A percentile compares a stretch with the other conserved stretches of the same genome.
Evolutionary conservation across 2,888 invertebrate species (phyloP).

Genomic region (Torymus auratus): DNA sequence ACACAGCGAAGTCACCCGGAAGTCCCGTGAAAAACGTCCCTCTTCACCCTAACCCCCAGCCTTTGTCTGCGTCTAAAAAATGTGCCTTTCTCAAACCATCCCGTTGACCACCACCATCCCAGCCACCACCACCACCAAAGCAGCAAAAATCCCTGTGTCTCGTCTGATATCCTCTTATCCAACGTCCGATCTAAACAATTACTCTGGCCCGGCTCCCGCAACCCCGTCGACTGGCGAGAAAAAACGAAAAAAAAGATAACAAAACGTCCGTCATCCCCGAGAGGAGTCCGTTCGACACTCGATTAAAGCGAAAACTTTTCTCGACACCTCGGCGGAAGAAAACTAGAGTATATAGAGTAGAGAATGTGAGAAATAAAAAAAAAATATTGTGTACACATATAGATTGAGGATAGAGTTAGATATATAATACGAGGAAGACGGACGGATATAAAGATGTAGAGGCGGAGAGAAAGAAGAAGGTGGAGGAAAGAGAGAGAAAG

Average conservation of each 20-base stretch:
- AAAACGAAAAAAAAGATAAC: background rate
- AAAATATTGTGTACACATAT: background rate
- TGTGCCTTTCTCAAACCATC: slow-evolving; percentile 65
- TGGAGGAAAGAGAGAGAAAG: background rate
- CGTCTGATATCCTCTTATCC: slow-evolving; percentile 59
- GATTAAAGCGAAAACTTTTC: slow-evolving; percentile 60
- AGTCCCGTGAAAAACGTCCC: slow-evolving; percentile 59
- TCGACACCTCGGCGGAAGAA: slow-evolving; percentile 52
- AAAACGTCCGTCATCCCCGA: slow-evolving; percentile 48
- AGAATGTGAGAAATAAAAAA: slow-evolving; percentile 26
- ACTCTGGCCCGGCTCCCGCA: slow-evolving; percentile 56
- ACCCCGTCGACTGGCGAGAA: too few species aligned
- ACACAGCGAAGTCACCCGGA: slow-evolving; percentile 59
- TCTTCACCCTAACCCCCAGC: slow-evolving; percentile 65
- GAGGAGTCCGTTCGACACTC: slow-evolving; percentile 58
- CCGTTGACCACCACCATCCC: slow-evolving; percentile 65
- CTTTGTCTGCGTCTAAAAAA: slow-evolving; percentile 75
- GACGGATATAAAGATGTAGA: slow-evolving; percentile 48
- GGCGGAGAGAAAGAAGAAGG: slow-evolving; percentile 15
- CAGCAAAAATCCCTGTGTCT: slow-evolving; percentile 59
- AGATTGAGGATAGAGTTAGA: slow-evolving; percentile 14
- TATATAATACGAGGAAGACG: slow-evolving; percentile 26
- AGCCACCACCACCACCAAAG: slow-evolving; percentile 60
- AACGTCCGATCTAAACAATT: slow-evolving; percentile 64
- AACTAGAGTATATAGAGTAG: slow-evolving; percentile 23